Evolutionary conservation across 2,888 invertebrate species (phyloP), one percentile per base, ranked within the genome.

Genomic region (Ceraclea dissimilis): DNA sequence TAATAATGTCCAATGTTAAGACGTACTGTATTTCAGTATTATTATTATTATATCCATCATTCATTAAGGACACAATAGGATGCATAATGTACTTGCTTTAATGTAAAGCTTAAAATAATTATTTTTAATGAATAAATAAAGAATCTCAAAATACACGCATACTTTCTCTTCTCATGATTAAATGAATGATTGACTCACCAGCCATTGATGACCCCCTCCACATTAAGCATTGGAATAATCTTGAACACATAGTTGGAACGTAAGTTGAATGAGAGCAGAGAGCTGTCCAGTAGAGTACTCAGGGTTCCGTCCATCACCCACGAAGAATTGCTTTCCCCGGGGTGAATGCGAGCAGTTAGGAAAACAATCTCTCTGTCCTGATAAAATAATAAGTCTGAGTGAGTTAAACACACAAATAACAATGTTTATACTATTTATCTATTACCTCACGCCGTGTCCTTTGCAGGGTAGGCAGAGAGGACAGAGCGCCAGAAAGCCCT

Each of bases 301-400:
- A 91, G 72, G 0, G 86, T 84, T 5, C 90, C 92, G 69, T 89
- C 86, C 88, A 93, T 90, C 59, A 91, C 85, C 90, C 90, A 93
- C 1, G 90, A 90, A 6, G 91, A 81, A 71, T 92, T 93, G 68
- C 88, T 88, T 72, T 93, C 93, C 1, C 91, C 90, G 1, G 93
- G 92, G 75, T 93, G 93, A 8, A 93, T 91, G 62, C 92, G 79
- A 0, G 86, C 82, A 8, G 88, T 84, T 51, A 93, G 75, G 67
- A 91, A 86, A 62, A 92, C 73, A 63, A 85, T 75, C 62, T 84
- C 82, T 39, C 85, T 79, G 49, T 81, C 79, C 85, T 85, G 66
- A 4, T 68, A 64, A 43, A 26, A 4, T 10, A 26, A 26, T 10
- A 26, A 26, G n/a, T n/a, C n/a, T n/a, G n/a, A n/a, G n/a, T n/a